phyloP scores from a whole-genome alignment of 2,797 vertebrate genomes.

The Hafferia zeledoni region DNA sequence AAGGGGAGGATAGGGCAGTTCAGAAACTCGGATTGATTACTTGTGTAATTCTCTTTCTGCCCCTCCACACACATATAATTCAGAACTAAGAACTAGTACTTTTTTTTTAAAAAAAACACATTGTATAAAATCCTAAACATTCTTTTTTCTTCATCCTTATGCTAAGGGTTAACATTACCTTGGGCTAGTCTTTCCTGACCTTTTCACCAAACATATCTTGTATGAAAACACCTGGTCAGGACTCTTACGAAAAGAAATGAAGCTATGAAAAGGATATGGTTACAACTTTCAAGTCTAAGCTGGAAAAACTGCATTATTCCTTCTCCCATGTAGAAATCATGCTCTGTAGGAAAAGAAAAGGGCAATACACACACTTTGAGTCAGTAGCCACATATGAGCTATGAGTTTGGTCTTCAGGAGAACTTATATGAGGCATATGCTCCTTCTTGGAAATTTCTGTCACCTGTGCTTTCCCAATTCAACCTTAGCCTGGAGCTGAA shows the following conservation, averaged over 20 bases:
- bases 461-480: not conserved
- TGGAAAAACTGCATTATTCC: not conserved
- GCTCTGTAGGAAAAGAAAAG: not conserved
- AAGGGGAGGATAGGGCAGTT: not conserved
- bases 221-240: not conserved
- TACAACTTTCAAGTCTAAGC: not conserved
- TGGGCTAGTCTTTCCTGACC: not conserved
- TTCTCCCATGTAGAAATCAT: not conserved
- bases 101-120: not conserved
- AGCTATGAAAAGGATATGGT: not conserved
- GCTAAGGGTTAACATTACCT: not conserved
- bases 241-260: not conserved
- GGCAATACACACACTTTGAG: not conserved
- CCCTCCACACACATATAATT: not conserved
- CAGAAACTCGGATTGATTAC: not conserved
- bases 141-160: not conserved
- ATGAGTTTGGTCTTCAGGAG: not conserved
- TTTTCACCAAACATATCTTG: not conserved
- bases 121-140: not conserved
- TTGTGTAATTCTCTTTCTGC: not conserved
- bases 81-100: not conserved
- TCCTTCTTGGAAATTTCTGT: not conserved
- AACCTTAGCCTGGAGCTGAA: not conserved
- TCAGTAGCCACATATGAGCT: not conserved
- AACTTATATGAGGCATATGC: not conserved